Base-by-base conservation (phyloP, 1,140 invertebrate species). In the Tribolium madens region DNA sequence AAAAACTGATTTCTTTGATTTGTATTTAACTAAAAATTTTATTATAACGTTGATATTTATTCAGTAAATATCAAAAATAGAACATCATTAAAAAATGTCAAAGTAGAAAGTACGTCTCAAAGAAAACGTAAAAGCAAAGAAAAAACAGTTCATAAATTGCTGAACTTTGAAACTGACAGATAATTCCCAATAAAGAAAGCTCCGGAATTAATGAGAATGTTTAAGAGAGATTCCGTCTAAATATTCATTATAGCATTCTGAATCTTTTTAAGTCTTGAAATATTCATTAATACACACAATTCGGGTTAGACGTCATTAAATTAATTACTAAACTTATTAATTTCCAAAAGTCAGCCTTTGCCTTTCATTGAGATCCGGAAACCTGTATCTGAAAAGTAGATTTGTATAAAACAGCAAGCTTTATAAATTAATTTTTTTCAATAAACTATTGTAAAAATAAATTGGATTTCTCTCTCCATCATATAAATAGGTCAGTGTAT, bases 81-180 rank as follows among this genome's bases (percentile, higher is more conserved):
- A 50, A 50, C 57, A 64, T 64, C 57, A 64, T 64, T 64, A 64
- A 64, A 64, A 64, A 36, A 64, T 33, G 57, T 33, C 57, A 64
- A 26, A n/a, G 57, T 64, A 42, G 31, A 57, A 13, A 64, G 57
- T 5, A 64, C 57, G 10, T 33, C 26, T 64, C 57, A 64, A 64
- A 64, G 57, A 64, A 64, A 57, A 33, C 26, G 57, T 64, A 33
- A 12, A 64, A 33, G 21, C n/a, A 3, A 33, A 6, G 26, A 60
- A 64, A 64, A 64, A 64, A 33, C 52, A 64, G 2, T 18, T 57
- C 52, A 64, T 64, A 64, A 64, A 64, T 64, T 64, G 57, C 57
- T 64, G 57, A 64, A 33, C 57, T 64, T 64, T 64, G 57, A 64
- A 64, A 64, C 21, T 64, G 57, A 36, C 57, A 64, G 21, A 64